These are phyloP conservation scores for Arrhamphus sclerolepis DNA, from an alignment of 2,797 vertebrate genomes.

Conservation along the genomic window DNA sequence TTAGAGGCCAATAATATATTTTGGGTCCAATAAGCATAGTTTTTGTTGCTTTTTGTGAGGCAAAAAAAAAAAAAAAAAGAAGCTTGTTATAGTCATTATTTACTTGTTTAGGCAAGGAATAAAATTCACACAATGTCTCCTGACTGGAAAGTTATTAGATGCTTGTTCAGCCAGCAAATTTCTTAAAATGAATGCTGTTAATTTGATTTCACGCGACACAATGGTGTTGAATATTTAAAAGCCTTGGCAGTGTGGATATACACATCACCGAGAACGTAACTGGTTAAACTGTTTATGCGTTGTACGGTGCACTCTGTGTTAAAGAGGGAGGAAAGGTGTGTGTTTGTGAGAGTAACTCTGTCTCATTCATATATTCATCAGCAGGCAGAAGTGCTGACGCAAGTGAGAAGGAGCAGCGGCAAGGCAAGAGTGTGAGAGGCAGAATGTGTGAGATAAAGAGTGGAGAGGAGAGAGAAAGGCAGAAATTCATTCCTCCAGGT, in stretches of 20 bases:
- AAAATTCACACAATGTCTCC: too few species aligned
- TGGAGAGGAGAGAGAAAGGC: constrained; percentile 39
- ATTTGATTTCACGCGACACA: constrained; percentile 8
- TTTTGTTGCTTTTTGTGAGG: too few species aligned
- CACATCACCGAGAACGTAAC: constrained; percentile 7
- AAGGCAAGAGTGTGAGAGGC: constrained; percentile 59
- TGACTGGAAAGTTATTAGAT: constrained; percentile 12
- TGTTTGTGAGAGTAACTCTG: constrained; percentile 25
- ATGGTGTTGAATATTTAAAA: background rate
- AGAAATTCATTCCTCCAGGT: constrained; percentile 24
- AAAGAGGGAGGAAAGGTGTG: background rate
- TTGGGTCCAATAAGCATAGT: constrained; percentile 33
- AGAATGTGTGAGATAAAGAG: constrained; percentile 59
- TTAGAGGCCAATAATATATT: constrained; percentile 63
- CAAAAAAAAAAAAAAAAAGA: constrained; percentile 45
- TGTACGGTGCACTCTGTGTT: constrained; percentile 9
- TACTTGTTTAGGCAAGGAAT: constrained; percentile 35
- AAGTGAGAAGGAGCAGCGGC: constrained; percentile 63
- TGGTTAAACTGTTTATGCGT: constrained; percentile 29
- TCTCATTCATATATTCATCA: constrained; percentile 79
- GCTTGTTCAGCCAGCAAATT: background rate
- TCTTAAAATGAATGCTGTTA: background rate
- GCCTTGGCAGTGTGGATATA: background rate
- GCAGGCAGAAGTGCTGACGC: constrained; percentile 73
- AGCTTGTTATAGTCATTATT: constrained; percentile 57